Conservation (phyloP, 2,888 invertebrate genomes). For the Agonopterix arenella region DNA sequence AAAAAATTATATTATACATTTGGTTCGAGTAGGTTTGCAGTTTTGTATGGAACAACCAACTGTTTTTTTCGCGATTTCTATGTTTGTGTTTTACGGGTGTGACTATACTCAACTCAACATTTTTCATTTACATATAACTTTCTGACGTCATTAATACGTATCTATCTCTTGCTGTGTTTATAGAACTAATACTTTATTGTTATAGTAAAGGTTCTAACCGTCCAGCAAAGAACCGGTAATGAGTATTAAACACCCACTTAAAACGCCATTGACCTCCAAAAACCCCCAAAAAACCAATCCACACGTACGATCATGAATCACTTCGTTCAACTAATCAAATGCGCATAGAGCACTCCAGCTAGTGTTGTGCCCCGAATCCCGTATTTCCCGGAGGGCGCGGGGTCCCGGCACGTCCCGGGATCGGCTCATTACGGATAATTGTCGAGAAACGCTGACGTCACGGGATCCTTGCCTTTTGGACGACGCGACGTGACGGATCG, state of each 20-base stretch:
- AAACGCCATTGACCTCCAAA: not conserved
- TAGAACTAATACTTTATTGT: too few relatives aligned
- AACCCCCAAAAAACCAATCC: slow-evolving; percentile 14
- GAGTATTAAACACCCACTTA: not conserved
- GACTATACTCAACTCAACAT: too few relatives aligned
- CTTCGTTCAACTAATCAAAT: slow-evolving; percentile 26
- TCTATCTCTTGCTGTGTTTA: too few relatives aligned
- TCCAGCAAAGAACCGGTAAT: too few relatives aligned
- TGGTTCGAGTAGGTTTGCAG: too few relatives aligned
- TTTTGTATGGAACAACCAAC: too few relatives aligned
- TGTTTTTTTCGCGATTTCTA: too few relatives aligned
- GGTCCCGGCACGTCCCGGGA: slow-evolving; percentile 21
- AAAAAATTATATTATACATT: too few relatives aligned
- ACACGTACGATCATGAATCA: slow-evolving; percentile 27
- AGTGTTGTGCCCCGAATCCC: slow-evolving; percentile 17
- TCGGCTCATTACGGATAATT: slow-evolving; percentile 46
- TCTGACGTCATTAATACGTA: too few relatives aligned
- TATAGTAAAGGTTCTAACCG: too few relatives aligned
- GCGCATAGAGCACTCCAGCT: slow-evolving; percentile 10
- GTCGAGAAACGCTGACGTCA: slow-evolving; percentile 41
- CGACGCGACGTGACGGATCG: slow-evolving; percentile 17
- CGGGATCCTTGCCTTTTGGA: slow-evolving; percentile 16
- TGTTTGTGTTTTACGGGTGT: too few relatives aligned
- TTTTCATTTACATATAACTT: too few relatives aligned
- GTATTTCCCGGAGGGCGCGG: slow-evolving; percentile 24